These are phyloP conservation scores for Sycophila sp. DNA, from an alignment of 1,140 invertebrate genomes.

Conservation along the genomic window DNA sequence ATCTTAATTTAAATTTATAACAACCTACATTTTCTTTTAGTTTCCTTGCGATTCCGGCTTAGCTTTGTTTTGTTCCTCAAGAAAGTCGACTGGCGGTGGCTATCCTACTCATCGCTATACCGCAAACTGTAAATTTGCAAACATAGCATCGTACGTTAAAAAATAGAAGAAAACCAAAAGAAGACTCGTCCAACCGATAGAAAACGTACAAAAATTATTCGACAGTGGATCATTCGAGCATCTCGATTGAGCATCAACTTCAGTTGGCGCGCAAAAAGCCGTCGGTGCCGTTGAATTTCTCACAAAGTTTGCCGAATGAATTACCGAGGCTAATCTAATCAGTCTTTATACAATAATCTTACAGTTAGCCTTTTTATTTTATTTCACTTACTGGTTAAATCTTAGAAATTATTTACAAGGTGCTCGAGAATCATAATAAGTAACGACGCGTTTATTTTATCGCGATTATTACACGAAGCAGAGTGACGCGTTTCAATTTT, in stretches of 20 bases:
- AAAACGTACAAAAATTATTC: constrained; percentile 26
- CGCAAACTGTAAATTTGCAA: background rate
- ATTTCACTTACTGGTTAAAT: constrained; percentile 42
- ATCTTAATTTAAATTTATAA: constrained; percentile 1
- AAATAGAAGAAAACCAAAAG: constrained; percentile 13
- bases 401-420: constrained; percentile 57
- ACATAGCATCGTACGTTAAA: background rate
- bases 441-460: constrained; percentile 33
- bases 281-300: constrained; percentile 13
- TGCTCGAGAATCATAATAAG: constrained; percentile 40
- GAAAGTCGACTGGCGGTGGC: constrained; percentile 20
- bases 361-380: constrained; percentile 53
- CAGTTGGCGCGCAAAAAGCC: background rate
- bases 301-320: constrained; percentile 56
- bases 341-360: constrained; percentile 68
- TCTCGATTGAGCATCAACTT: background rate
- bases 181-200: background rate
- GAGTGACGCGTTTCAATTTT: constrained; percentile 21
- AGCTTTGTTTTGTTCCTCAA: background rate
- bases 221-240: constrained; percentile 14
- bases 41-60: too few species aligned
- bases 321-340: constrained; percentile 64
- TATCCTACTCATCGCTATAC: constrained; percentile 7
- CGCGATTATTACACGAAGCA: constrained; percentile 36
- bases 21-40: background rate